Percentiles rank a stretch among this genome's conserved stretches.
These are phyloP conservation scores for Sericinus montela DNA, from an alignment of 2,888 invertebrate species.

Conservation along the genomic window DNA sequence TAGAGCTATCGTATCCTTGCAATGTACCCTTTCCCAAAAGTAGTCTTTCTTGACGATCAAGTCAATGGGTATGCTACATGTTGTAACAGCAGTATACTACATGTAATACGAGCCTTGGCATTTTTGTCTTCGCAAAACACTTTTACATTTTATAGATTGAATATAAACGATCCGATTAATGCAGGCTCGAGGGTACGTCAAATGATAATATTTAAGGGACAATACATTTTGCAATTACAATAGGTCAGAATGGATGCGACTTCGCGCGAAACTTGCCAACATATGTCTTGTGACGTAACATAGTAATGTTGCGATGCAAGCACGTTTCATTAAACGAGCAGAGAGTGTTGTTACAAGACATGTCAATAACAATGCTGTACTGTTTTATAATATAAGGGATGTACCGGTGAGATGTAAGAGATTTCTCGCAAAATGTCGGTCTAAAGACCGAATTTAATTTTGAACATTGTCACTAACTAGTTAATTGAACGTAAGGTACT, in stretches of 20 bases:
- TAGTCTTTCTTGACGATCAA: slow-evolving; percentile 8
- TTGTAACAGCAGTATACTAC: neutral
- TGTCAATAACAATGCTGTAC: no score
- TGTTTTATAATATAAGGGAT: no score
- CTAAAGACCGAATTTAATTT: no score
- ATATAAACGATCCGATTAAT: slow-evolving; percentile 18
- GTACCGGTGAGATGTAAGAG: no score
- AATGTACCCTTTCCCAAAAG: slow-evolving; percentile 4
- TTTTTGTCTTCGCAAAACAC: slow-evolving; percentile 20
- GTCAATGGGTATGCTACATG: slow-evolving; percentile 6
- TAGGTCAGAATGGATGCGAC: neutral
- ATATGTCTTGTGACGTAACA: neutral
- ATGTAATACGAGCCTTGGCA: slow-evolving; percentile 15
- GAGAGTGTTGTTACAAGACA: no score
- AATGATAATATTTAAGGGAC: slow-evolving; percentile 8
- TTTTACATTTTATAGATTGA: slow-evolving; percentile 19
- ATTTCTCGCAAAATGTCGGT: no score
- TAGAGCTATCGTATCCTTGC: neutral
- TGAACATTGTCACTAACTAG: no score
- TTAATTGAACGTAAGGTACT: no score
- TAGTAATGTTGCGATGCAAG: neutral
- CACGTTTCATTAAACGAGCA: no score
- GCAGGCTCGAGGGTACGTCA: neutral
- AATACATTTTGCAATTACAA: neutral
- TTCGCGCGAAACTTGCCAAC: neutral